Evolutionary conservation across 2,888 invertebrate genomes (phyloP), one percentile per base, ranked within the genome.

Genomic region (Tinea pellionella): DNA sequence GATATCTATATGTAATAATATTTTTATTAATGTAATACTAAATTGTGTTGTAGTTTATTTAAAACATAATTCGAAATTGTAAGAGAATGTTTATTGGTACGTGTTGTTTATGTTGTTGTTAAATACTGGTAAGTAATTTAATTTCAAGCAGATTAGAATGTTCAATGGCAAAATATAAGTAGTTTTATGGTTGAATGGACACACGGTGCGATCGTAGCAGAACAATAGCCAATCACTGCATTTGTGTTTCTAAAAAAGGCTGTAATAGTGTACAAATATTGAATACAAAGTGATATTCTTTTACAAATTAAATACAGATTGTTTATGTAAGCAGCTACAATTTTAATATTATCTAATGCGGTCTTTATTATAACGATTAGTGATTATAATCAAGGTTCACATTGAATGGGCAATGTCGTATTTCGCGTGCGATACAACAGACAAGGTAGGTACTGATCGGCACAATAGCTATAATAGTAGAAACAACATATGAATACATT

Each of bases 151-250:
- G 24, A 53, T 24, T 53, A 24, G 19, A 53, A 24, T 18, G 24
- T 53, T 53, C 53, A 53, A 53, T 53, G 53, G 53, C 53, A 24
- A 24, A 51, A 11, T 24, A 2, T 47, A 2, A 15, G 47, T 24
- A 24, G 24, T 53, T 53, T 16, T 53, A 53, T 53, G 24, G 53
- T 53, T 53, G 53, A 53, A 18, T 53, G 53, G 53, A n/a, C 53
- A 53, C 53, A 7, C 47, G 47, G 47, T 47, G 37, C 37, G 47
- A 47, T 47, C 47, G 13, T 47, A 8, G 18, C 13, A 15, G n/a
- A 53, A 53, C 53, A 53, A 53, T 53, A 18, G n/a, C 16, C 12
- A 53, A 53, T 37, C 37, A 37, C 9, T 37, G 9, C 9, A n/a
- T 37, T 2, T 37, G 37, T n/a, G 37, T 37, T 37, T 37, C 37